phyloP scores from a whole-genome alignment of 2,113 vertebrate genomes.

The rabbit (Oryctolagus cuniculus) region mOryCun1.1 NC_091435.1:114226501-114227000 shows the following conservation, averaged over 20 bases:
- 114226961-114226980: neutral
- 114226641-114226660: neutral
- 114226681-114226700: constrained; percentile 17
- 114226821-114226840: constrained; percentile 69
- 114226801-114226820: constrained; percentile 45
- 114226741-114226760: constrained; percentile 52
- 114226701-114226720: constrained; percentile 43
- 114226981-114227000: neutral
- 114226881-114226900: constrained; percentile 18
- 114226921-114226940: constrained; percentile 19
- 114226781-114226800: constrained; percentile 49
- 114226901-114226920: neutral
- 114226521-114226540: neutral
- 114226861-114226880: constrained; percentile 50
- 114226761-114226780: constrained; percentile 65
- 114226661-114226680: neutral
- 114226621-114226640: neutral
- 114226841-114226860: constrained; percentile 16
- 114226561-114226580: neutral
- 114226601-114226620: neutral
- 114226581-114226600: neutral
- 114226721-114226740: constrained; percentile 63
- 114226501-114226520: neutral
- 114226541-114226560: neutral
- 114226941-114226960: neutral